A percentile compares a stretch with the other conserved stretches of the same genome.
Evolutionary conservation across 2,797 vertebrate genomes (phyloP).

Genomic region (Ctenosaura bakeri): DNA sequence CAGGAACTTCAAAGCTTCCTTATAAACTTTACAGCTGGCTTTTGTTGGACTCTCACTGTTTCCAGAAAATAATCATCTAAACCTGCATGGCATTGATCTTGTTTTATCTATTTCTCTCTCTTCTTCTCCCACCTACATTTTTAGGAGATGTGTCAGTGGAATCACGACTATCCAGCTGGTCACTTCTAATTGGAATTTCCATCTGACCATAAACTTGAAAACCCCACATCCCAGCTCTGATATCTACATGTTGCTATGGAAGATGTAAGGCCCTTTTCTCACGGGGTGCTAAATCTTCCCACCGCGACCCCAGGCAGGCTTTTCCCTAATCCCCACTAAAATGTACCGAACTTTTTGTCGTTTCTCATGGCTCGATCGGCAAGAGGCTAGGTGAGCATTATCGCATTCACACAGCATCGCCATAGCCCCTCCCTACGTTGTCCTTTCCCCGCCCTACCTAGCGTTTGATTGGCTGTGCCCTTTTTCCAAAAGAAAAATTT

Average conservation of each 20-base stretch:
- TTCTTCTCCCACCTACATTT: not conserved
- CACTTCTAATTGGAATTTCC: not conserved
- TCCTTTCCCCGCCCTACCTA: too few relatives aligned
- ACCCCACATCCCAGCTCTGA: not conserved
- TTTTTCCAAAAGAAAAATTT: too few relatives aligned
- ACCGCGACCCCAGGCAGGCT: too few relatives aligned
- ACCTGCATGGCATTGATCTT: not conserved
- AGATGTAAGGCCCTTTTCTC: too few relatives aligned
- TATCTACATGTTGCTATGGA: not conserved
- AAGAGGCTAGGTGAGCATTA: too few relatives aligned
- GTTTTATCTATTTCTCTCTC: not conserved
- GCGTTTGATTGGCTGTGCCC: too few relatives aligned
- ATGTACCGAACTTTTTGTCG: too few relatives aligned
- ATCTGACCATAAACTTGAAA: not conserved
- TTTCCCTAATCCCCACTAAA: too few relatives aligned
- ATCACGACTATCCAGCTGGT: not conserved
- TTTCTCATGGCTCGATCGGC: too few relatives aligned
- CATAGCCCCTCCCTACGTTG: too few relatives aligned
- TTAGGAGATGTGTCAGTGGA: not conserved
- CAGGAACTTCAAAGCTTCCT: not conserved
- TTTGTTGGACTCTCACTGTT: constrained; percentile 12
- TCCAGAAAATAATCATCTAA: constrained; percentile 25
- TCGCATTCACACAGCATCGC: too few relatives aligned
- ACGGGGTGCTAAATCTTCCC: too few relatives aligned
- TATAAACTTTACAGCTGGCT: constrained; percentile 11